Evolutionary conservation across 2,113 vertebrate species (phyloP).

Genomic region (Pardalotus punctatus): DNA sequence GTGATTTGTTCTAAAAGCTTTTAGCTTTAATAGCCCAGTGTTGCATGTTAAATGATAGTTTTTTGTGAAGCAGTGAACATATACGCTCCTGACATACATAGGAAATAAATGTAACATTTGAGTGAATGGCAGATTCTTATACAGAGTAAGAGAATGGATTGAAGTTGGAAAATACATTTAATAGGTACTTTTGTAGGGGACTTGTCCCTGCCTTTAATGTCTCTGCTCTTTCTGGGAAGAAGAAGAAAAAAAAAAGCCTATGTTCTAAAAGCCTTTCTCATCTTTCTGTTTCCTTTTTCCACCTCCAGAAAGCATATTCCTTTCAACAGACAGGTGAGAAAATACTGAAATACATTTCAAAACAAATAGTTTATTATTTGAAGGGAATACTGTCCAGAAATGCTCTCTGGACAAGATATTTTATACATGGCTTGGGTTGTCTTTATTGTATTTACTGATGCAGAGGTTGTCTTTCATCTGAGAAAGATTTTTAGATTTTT

Average conservation of each 20-base stretch:
- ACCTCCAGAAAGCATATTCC: not conserved
- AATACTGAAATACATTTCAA: not conserved
- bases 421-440: rapidly evolving
- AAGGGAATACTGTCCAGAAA: not conserved
- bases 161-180: not conserved
- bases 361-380: not conserved
- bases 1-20: constrained; percentile 55
- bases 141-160: not conserved
- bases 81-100: not conserved
- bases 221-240: not conserved
- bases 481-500: not conserved
- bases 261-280: not conserved
- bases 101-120: constrained; percentile 41
- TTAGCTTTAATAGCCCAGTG: constrained; percentile 33
- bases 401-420: not conserved
- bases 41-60: constrained; percentile 33
- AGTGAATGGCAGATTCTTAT: constrained; percentile 1
- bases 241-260: no score
- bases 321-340: not conserved
- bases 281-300: not conserved
- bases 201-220: not conserved
- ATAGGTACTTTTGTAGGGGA: not conserved
- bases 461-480: not conserved
- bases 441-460: not conserved
- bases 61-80: constrained; percentile 42